phyloP scores from a whole-genome alignment of 2,797 vertebrate genomes.

The Poliocrania exsul region DNA sequence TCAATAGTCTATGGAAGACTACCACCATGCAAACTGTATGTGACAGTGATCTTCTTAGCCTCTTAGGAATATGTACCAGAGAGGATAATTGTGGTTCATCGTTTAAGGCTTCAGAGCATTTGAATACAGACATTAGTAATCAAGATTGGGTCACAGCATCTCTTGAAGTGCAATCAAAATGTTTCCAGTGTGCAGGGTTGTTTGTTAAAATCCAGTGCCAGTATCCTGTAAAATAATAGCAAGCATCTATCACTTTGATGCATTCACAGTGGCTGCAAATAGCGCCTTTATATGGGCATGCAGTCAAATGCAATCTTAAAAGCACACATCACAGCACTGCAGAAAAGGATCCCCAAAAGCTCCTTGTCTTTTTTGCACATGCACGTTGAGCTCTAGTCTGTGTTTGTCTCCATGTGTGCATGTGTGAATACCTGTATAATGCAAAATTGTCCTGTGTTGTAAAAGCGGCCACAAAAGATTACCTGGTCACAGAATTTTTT shows the following conservation, averaged over 20 bases:
- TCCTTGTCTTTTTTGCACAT: not conserved
- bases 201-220: not conserved
- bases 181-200: not conserved
- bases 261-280: not conserved
- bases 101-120: not conserved
- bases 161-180: conserved; percentile 6
- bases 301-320: not conserved
- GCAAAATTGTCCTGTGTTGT: not conserved
- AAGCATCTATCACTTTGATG: not conserved
- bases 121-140: not conserved
- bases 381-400: not conserved
- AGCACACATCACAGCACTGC: not conserved
- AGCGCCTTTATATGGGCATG: accelerated
- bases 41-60: not conserved
- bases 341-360: not conserved
- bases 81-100: not conserved
- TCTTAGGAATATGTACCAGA: not conserved
- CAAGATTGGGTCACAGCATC: not conserved
- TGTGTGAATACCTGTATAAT: not conserved
- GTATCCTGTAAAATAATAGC: not conserved
- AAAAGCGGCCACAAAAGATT: not conserved
- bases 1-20: not conserved
- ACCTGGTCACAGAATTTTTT: not conserved
- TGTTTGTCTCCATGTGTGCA: accelerated
- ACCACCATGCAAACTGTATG: not conserved